These are phyloP conservation scores for Novumbra hubbsi DNA, from an alignment of 2,797 vertebrate genomes.

Conservation along the genomic window DNA sequence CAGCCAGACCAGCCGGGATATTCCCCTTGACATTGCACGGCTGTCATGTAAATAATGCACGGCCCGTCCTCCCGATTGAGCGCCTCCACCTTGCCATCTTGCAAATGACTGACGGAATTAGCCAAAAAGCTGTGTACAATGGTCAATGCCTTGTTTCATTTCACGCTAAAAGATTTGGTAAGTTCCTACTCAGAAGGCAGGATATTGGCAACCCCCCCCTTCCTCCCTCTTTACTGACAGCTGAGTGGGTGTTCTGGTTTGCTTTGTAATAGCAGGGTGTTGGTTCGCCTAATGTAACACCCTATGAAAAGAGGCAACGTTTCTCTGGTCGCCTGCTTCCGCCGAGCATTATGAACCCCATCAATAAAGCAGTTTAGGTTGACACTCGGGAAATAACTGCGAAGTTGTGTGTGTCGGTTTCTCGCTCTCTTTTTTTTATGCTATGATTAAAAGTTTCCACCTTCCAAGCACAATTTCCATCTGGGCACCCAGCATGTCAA, in stretches of 20 bases:
- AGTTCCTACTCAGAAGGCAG: constrained; percentile 43
- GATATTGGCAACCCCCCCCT: constrained; percentile 25
- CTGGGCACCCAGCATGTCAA: constrained; percentile 56
- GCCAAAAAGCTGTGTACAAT: constrained; percentile 36
- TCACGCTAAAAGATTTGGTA: constrained; percentile 52
- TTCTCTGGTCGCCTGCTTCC: too few relatives aligned
- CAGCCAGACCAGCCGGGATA: constrained; percentile 17
- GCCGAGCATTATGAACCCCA: too few relatives aligned
- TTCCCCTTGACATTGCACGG: constrained; percentile 22
- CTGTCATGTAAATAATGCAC: constrained; percentile 26
- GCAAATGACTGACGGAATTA: constrained; percentile 42
- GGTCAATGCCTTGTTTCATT: constrained; percentile 52
- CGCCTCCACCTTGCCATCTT: not conserved
- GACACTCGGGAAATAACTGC: constrained; percentile 8
- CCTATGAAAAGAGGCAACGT: too few relatives aligned
- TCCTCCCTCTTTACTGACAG: too few relatives aligned
- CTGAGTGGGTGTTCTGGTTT: too few relatives aligned
- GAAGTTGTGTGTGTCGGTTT: not conserved
- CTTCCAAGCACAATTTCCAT: constrained; percentile 42
- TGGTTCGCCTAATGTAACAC: too few relatives aligned
- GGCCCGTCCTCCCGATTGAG: not conserved
- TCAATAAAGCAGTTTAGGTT: too few relatives aligned
- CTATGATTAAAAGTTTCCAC: constrained; percentile 36
- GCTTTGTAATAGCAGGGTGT: too few relatives aligned
- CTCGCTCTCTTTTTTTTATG: constrained; percentile 42